Percentiles rank a stretch among this genome's conserved stretches.
These are phyloP conservation scores for Drusus annulatus DNA, from an alignment of 1,140 invertebrate species.

Conservation along the genomic window DNA sequence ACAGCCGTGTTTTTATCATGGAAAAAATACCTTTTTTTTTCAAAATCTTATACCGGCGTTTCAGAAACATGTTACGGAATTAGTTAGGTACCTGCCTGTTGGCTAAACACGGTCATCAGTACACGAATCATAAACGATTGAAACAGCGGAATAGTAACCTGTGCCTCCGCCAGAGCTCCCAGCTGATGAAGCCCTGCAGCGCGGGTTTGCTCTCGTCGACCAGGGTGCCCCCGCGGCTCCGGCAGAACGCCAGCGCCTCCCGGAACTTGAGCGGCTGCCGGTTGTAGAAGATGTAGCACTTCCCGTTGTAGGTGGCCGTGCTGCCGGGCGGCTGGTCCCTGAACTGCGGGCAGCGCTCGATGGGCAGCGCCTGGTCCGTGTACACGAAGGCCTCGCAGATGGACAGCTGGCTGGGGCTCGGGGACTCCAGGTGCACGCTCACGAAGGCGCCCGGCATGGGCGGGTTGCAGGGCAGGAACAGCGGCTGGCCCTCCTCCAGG, in stretches of 20 bases:
- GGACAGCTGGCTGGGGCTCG: constrained; percentile 81
- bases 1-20: too few species aligned
- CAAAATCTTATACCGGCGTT: too few species aligned
- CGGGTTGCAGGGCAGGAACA: constrained; percentile 94
- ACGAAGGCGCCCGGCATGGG: constrained; percentile 97
- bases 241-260: constrained; percentile 87
- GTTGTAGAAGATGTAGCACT: constrained; percentile 97
- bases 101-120: too few species aligned
- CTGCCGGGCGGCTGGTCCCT: constrained; percentile 92
- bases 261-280: constrained; percentile 86
- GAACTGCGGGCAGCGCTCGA: constrained; percentile 94
- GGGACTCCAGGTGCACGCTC: constrained; percentile 89
- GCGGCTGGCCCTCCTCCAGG: constrained; percentile 90
- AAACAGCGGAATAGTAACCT: constrained; percentile 67
- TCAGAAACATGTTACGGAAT: too few species aligned
- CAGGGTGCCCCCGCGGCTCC: constrained; percentile 84
- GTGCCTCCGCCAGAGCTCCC: constrained; percentile 93
- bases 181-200: constrained; percentile 93
- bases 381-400: constrained; percentile 97
- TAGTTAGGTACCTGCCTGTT: too few species aligned
- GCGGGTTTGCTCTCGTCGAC: constrained; percentile 96
- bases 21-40: too few species aligned
- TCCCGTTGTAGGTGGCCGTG: constrained; percentile 94
- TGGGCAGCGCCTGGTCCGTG: constrained; percentile 94
- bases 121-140: too few species aligned